Percentiles rank a stretch among this genome's conserved stretches.
Evolutionary conservation across 2,113 vertebrate species (phyloP).

Genomic region (Aplodontia rufa): DNA sequence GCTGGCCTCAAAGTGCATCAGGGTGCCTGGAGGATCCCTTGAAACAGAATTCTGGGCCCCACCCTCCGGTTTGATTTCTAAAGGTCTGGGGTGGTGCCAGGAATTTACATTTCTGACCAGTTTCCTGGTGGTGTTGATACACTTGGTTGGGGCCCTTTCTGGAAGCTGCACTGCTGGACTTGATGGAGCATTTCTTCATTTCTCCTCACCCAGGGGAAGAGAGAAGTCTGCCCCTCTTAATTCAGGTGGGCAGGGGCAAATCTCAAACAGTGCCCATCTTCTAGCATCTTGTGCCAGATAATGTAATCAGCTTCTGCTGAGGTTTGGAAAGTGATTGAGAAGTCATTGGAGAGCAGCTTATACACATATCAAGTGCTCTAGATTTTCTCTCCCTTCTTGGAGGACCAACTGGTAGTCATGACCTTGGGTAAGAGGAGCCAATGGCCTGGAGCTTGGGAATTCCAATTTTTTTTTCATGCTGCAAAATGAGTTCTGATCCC

Average conservation of each 20-base stretch:
- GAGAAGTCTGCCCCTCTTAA: neutral
- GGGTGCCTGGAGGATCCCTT: neutral
- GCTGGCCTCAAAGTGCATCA: neutral
- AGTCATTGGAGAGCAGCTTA: too few relatives aligned
- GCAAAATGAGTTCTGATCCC: neutral
- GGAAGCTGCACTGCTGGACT: neutral
- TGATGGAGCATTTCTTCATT: neutral
- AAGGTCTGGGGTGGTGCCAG: too few relatives aligned
- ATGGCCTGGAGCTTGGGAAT: fast-evolving
- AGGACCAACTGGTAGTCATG: neutral
- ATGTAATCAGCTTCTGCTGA: too few relatives aligned
- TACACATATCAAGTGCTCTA: neutral
- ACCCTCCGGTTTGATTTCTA: too few relatives aligned
- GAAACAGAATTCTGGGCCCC: neutral
- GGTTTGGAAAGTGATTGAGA: neutral
- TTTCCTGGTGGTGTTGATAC: too few relatives aligned
- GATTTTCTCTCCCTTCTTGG: too few relatives aligned
- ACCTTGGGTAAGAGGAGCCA: neutral
- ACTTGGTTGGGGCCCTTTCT: neutral
- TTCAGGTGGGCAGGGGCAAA: neutral
- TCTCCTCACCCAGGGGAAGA: neutral
- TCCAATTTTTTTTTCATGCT: neutral
- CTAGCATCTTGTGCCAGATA: neutral
- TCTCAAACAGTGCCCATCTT: neutral
- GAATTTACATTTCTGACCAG: too few relatives aligned